Evolutionary conservation across 64 coral and sea anemone species (phyloP).

Genomic region (Porites lutea): DNA sequence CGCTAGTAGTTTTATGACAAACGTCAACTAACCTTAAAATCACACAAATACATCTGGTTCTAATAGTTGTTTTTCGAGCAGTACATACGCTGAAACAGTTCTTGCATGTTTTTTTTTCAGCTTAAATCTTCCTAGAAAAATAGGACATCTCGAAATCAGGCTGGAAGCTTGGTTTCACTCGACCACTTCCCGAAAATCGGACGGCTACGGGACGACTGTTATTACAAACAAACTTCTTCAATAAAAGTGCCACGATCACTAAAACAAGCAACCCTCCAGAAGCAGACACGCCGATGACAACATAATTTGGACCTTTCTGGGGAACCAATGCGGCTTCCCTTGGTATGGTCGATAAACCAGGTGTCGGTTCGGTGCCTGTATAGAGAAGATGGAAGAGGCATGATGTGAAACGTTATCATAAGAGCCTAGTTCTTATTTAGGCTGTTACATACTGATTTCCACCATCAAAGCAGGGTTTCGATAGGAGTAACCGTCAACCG

Average conservation of each 20-base stretch:
- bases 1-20: too few species aligned
- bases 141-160: background rate
- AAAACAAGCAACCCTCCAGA: slow-evolving; percentile 9
- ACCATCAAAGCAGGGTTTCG: too few species aligned
- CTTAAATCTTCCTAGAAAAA: too few species aligned
- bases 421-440: background rate
- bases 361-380: background rate
- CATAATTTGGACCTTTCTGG: background rate
- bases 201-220: background rate
- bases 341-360: background rate
- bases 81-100: too few species aligned
- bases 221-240: slow-evolving; percentile 31
- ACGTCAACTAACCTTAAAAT: too few species aligned
- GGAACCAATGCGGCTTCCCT: background rate
- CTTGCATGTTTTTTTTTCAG: too few species aligned
- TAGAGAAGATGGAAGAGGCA: background rate
- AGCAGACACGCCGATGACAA: slow-evolving; percentile 7
- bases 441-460: background rate
- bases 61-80: too few species aligned
- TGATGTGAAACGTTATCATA: too few species aligned
- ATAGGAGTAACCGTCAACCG: too few species aligned
- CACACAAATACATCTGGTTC: too few species aligned
- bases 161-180: background rate
- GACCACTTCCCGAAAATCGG: background rate
- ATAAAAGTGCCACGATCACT: background rate